These are phyloP conservation scores for Pelvicachromis taeniatus DNA, from an alignment of 2,113 vertebrate genomes.

Conservation along the genomic window DNA sequence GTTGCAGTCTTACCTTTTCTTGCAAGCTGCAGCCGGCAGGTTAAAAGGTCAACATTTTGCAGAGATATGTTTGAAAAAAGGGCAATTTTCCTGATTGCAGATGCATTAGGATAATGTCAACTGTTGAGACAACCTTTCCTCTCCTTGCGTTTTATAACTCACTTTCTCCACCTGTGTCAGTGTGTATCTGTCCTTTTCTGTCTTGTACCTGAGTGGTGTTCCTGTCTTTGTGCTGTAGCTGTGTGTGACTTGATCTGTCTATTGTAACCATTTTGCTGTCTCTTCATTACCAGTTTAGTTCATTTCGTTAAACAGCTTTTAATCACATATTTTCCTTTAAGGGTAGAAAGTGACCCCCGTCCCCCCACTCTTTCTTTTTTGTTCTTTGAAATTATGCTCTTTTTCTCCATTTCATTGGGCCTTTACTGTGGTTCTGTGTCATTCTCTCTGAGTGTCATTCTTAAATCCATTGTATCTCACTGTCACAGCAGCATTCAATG, in stretches of 20 bases:
- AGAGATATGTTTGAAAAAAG: not conserved
- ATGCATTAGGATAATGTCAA: constrained; percentile 17
- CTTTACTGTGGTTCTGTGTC: constrained; percentile 38
- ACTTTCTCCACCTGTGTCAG: constrained; percentile 3
- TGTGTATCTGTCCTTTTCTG: not conserved
- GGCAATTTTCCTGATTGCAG: constrained; percentile 12
- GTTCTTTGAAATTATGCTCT: not conserved
- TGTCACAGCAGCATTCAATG: constrained; percentile 90
- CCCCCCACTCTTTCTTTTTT: not conserved
- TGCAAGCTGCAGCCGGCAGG: not conserved
- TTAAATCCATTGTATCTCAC: constrained; percentile 90
- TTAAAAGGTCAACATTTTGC: not conserved
- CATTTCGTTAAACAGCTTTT: not conserved
- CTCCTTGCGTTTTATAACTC: constrained; percentile 51
- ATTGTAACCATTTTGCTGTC: not conserved
- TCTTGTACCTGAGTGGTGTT: constrained; percentile 2
- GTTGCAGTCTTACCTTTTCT: not conserved
- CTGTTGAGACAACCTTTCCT: not conserved
- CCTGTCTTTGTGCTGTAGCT: not conserved
- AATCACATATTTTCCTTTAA: not conserved
- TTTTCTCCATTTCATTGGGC: constrained; percentile 32
- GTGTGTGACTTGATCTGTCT: not conserved
- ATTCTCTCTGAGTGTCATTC: constrained; percentile 57
- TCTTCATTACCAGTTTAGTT: not conserved
- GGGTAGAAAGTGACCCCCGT: not conserved